Conservation (phyloP, 23 tunicate genomes). For the Clavelina lepadiformis region DNA sequence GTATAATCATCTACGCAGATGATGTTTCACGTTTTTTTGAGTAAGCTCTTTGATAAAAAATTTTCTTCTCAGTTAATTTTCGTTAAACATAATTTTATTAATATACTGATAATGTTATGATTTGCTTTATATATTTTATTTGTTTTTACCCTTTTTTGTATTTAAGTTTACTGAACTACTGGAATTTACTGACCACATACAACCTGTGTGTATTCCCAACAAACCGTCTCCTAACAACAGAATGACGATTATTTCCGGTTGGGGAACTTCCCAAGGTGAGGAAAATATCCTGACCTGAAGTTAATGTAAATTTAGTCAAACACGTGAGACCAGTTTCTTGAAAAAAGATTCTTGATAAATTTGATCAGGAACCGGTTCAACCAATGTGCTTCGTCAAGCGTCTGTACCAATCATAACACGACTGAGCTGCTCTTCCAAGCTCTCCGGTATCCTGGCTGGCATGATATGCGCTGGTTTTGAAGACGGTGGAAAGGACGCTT, state of each 20-base stretch:
- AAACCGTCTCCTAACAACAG: not conserved
- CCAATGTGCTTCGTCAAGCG: conserved; percentile 22
- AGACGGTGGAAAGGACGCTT: conserved; percentile 37
- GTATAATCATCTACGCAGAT: too few relatives aligned
- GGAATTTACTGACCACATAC: conserved; percentile 14
- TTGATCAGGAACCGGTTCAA: conserved; percentile 27
- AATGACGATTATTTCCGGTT: conserved; percentile 29
- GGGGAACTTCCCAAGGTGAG: conserved; percentile 42
- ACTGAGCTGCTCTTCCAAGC: not conserved
- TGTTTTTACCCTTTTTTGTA: too few relatives aligned
- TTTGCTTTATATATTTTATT: too few relatives aligned
- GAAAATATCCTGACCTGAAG: not conserved
- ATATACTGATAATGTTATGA: too few relatives aligned
- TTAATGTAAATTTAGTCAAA: not conserved
- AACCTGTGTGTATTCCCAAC: conserved; percentile 18
- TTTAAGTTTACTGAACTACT: conserved; percentile 18
- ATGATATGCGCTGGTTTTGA: conserved; percentile 39
- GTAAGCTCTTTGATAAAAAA: too few relatives aligned
- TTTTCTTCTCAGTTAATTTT: too few relatives aligned
- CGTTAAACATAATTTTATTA: too few relatives aligned
- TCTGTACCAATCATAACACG: conserved; percentile 11
- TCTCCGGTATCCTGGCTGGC: conserved; percentile 7
- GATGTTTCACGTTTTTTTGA: too few relatives aligned
- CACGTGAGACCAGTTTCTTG: not conserved
- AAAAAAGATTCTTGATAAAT: not conserved